Evolutionary conservation across 2,888 invertebrate genomes (phyloP).

Genomic region (Erebia palarica): DNA sequence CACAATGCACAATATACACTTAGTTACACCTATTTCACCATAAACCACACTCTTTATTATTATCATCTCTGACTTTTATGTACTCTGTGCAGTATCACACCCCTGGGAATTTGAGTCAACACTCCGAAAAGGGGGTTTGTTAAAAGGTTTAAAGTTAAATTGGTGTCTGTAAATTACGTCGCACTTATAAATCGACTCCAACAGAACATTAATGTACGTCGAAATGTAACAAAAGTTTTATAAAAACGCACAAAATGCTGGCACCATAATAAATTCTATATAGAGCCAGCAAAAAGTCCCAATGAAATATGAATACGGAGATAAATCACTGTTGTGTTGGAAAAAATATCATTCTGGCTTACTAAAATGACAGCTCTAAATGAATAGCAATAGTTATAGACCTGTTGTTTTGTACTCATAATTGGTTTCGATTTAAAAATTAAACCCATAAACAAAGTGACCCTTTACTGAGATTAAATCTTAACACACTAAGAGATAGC

Average conservation of each 20-base stretch:
- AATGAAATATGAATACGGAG: conserved; percentile 29
- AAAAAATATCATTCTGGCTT: not conserved
- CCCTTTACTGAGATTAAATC: no score
- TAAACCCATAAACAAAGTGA: no score
- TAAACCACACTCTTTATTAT: no score
- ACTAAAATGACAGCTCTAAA: no score
- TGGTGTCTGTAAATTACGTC: conserved; percentile 20
- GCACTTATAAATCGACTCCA: conserved; percentile 20
- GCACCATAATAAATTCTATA: conserved; percentile 31
- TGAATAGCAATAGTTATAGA: no score
- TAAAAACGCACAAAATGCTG: conserved; percentile 21
- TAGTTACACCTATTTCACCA: no score
- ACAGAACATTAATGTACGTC: conserved; percentile 13
- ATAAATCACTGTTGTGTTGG: conserved; percentile 28
- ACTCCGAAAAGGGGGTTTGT: not conserved
- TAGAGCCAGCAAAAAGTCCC: conserved; percentile 22
- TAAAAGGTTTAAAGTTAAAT: conserved; percentile 7
- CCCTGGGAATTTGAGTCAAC: not conserved
- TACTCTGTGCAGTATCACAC: not conserved
- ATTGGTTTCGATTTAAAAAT: no score
- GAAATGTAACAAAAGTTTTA: conserved; percentile 24
- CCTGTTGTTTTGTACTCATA: no score
- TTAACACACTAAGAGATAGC: no score
- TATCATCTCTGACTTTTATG: not conserved
- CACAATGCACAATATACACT: no score